A percentile compares a stretch with the other conserved stretches of the same genome.
phyloP scores from a whole-genome alignment of 2,888 invertebrate genomes.

The Notodonta ziczac region DNA sequence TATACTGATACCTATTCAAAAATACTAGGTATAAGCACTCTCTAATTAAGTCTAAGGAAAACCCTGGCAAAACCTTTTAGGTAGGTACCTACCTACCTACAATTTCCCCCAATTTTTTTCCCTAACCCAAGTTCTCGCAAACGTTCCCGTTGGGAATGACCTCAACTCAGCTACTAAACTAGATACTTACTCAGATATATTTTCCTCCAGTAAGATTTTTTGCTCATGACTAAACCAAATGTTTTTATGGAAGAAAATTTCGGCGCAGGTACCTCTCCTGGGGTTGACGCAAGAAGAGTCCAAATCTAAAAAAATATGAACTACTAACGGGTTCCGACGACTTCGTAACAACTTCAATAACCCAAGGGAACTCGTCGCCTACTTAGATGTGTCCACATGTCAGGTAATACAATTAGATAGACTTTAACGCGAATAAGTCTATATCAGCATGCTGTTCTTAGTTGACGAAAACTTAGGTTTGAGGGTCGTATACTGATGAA shows the following conservation, averaged over 20 bases:
- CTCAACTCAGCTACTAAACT: not conserved
- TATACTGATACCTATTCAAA: too few species aligned
- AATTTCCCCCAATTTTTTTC: not conserved
- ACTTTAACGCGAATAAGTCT: too few species aligned
- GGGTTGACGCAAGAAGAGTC: not conserved
- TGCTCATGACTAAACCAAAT: not conserved
- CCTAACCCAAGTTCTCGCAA: not conserved
- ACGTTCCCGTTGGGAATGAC: not conserved
- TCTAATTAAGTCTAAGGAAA: too few species aligned
- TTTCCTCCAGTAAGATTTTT: not conserved
- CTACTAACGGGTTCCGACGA: not conserved
- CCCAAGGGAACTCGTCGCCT: not conserved
- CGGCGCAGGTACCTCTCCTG: not conserved
- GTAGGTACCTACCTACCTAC: too few species aligned
- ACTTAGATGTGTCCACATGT: not conserved
- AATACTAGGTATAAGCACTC: too few species aligned
- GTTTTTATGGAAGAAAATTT: not conserved
- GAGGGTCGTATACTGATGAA: too few species aligned
- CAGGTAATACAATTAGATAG: not conserved
- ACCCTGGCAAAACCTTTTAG: not conserved
- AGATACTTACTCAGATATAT: not conserved
- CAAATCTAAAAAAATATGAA: not conserved
- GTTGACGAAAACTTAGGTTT: too few species aligned
- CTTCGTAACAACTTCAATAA: not conserved
- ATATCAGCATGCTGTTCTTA: too few species aligned